A percentile compares a stretch with the other conserved stretches of the same genome.
phyloP scores from a whole-genome alignment of 2,888 invertebrate species.

The Hanleya hanleyi region DNA sequence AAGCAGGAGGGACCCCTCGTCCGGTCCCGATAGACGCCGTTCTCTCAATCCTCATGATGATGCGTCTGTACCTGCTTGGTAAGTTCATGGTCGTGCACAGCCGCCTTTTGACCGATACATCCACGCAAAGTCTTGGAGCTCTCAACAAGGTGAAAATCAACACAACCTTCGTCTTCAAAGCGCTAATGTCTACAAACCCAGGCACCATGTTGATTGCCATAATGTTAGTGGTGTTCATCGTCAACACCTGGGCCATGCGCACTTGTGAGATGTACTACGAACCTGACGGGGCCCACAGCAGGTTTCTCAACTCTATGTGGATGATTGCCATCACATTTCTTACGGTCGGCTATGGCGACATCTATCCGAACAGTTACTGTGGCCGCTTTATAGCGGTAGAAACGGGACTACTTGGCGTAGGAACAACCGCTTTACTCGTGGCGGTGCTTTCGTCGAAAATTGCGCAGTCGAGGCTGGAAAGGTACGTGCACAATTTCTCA shows the following conservation, averaged over 20 bases:
- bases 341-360: slow-evolving; percentile 62
- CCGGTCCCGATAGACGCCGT: slow-evolving; percentile 55
- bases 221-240: slow-evolving; percentile 54
- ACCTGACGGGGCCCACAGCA: slow-evolving; percentile 30
- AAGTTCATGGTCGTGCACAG: slow-evolving; percentile 61
- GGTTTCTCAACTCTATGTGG: slow-evolving; percentile 61
- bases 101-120: slow-evolving; percentile 56
- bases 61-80: slow-evolving; percentile 56
- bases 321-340: slow-evolving; percentile 61
- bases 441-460: slow-evolving; percentile 59
- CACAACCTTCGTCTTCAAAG: slow-evolving; percentile 61
- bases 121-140: slow-evolving; percentile 57
- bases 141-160: slow-evolving; percentile 62
- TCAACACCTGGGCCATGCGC: slow-evolving; percentile 63
- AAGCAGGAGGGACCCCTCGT: slow-evolving; percentile 38
- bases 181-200: slow-evolving; percentile 55
- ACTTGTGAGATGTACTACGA: slow-evolving; percentile 63
- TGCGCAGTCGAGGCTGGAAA: slow-evolving; percentile 55
- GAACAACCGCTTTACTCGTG: slow-evolving; percentile 58
- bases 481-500: slow-evolving; percentile 61
- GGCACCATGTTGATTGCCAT: slow-evolving; percentile 47
- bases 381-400: slow-evolving; percentile 58
- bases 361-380: slow-evolving; percentile 58
- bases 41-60: slow-evolving; percentile 60
- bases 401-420: slow-evolving; percentile 58